These are phyloP conservation scores for Valencia hispanica DNA, from an alignment of 2,797 vertebrate species.

Conservation along the genomic window DNA sequence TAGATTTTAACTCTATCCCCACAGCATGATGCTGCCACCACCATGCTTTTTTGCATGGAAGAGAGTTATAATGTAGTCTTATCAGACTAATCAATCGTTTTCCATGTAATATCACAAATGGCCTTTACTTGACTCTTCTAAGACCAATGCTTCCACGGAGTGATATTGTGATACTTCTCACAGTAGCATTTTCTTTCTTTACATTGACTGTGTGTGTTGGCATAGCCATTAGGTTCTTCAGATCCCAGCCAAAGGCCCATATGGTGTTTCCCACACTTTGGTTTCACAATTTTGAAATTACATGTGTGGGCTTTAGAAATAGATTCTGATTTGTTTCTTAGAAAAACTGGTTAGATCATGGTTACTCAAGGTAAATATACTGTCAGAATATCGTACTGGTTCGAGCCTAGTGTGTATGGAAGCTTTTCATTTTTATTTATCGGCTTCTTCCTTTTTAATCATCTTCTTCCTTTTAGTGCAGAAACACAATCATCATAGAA, in stretches of 20 bases:
- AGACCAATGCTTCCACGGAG: not conserved
- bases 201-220: not conserved
- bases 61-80: not conserved
- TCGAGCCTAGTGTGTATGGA: not conserved
- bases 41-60: not conserved
- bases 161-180: not conserved
- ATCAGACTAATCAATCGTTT: not conserved
- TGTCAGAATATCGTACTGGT: not conserved
- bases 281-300: too few species aligned
- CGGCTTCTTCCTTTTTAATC: not conserved
- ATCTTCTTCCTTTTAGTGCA: not conserved
- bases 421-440: not conserved
- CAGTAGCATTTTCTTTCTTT: not conserved
- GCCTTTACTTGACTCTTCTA: too few species aligned
- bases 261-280: too few species aligned
- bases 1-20: not conserved
- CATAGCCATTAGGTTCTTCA: too few species aligned
- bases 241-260: too few species aligned
- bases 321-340: too few species aligned
- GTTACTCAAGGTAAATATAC: not conserved
- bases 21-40: not conserved
- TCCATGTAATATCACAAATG: not conserved
- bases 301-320: too few species aligned
- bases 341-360: too few species aligned
- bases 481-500: not conserved